Evolutionary conservation across 2,113 vertebrate species (phyloP).

Genomic region (Enhydra lutris): DNA sequence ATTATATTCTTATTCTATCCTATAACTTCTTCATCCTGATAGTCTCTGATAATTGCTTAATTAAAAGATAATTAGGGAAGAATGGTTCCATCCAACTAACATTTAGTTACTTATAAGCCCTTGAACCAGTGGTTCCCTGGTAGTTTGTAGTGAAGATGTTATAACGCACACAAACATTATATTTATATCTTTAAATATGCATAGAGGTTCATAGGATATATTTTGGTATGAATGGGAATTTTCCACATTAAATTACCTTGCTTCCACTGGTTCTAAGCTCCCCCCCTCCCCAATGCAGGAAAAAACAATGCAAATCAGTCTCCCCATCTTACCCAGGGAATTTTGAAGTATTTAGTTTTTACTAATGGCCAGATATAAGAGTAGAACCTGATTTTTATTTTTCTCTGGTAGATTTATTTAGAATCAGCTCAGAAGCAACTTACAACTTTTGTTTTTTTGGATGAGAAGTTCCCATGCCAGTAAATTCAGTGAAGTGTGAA

Average conservation of each 20-base stretch:
- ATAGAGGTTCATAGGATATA: not conserved
- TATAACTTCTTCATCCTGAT: not conserved
- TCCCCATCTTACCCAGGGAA: not conserved
- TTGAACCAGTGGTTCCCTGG: not conserved
- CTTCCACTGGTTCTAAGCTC: not conserved
- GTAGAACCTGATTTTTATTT: slow-evolving; percentile 1
- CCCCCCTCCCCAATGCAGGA: too few relatives aligned
- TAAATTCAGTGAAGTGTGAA: slow-evolving; percentile 17
- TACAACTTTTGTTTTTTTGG: not conserved
- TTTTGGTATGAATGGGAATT: not conserved
- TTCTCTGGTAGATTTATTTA: slow-evolving; percentile 18
- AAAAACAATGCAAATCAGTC: not conserved
- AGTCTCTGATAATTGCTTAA: not conserved
- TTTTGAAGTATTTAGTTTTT: slow-evolving; percentile 28
- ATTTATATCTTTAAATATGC: not conserved
- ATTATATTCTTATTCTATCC: slow-evolving; percentile 18
- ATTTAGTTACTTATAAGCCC: not conserved
- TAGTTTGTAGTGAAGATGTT: not conserved
- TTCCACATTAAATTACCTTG: not conserved
- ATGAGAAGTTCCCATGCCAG: not conserved
- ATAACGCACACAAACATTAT: not conserved
- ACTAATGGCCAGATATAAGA: not conserved
- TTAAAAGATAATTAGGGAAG: slow-evolving; percentile 17
- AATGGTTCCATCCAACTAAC: not conserved
- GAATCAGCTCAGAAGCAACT: not conserved